Conservation (phyloP, 2,888 invertebrate genomes). For the Habroteleia sp. region DNA sequence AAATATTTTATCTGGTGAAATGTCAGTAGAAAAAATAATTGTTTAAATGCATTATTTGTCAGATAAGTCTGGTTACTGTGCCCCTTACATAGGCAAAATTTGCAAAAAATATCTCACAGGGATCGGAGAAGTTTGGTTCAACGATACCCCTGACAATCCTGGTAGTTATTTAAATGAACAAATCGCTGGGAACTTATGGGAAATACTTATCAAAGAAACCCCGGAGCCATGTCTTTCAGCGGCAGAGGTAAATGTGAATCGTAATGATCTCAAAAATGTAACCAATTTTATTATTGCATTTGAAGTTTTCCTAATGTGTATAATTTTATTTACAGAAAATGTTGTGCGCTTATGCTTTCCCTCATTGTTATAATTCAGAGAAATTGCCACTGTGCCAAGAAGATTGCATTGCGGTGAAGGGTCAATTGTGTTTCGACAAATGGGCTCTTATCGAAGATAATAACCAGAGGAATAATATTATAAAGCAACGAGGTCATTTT, state of each 20-base stretch:
- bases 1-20: no score
- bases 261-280: background rate
- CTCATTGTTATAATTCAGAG: conserved; percentile 89
- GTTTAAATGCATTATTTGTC: conserved; percentile 17
- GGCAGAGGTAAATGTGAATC: conserved; percentile 86
- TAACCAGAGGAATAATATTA: conserved; percentile 89
- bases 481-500: conserved; percentile 92
- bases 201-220: conserved; percentile 90
- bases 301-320: conserved; percentile 1
- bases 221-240: conserved; percentile 92
- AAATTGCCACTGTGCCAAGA: conserved; percentile 93
- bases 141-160: conserved; percentile 84
- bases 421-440: conserved; percentile 95
- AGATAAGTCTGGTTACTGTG: conserved; percentile 86
- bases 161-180: conserved; percentile 92
- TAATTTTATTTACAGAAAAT: conserved; percentile 84
- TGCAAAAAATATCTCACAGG: conserved; percentile 87
- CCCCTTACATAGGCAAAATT: conserved; percentile 92
- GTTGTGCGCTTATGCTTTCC: conserved; percentile 95
- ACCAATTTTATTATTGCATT: no score
- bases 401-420: conserved; percentile 95
- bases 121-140: conserved; percentile 88
- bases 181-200: conserved; percentile 91
- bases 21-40: no score
- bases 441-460: conserved; percentile 96